These are phyloP conservation scores for Plagodis pulveraria DNA, from an alignment of 2,888 invertebrate genomes.

Conservation along the genomic window DNA sequence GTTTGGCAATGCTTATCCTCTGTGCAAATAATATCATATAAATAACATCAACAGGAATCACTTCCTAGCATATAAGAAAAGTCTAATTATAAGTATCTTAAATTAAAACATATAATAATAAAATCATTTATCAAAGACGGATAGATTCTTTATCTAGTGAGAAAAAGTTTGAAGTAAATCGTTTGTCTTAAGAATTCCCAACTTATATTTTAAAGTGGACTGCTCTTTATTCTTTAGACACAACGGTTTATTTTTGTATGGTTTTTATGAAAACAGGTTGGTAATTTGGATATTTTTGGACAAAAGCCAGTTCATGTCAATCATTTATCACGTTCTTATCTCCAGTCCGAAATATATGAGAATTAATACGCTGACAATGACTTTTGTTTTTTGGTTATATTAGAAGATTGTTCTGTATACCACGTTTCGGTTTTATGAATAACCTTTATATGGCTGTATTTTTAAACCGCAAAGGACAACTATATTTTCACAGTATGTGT, in stretches of 20 bases:
- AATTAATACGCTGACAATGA: slow-evolving; percentile 28
- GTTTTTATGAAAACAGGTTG: not conserved
- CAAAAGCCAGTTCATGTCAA: slow-evolving; percentile 43
- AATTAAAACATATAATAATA: slow-evolving; percentile 5
- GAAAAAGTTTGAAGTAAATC: slow-evolving; percentile 27
- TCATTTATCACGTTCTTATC: slow-evolving; percentile 37
- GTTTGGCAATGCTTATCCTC: too few relatives aligned
- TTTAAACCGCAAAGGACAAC: too few relatives aligned
- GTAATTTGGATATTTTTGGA: slow-evolving; percentile 34
- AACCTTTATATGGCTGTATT: too few relatives aligned
- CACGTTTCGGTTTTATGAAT: too few relatives aligned
- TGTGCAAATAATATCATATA: too few relatives aligned
- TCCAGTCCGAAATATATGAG: slow-evolving; percentile 24
- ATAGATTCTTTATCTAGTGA: slow-evolving; percentile 22
- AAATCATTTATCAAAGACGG: slow-evolving; percentile 20
- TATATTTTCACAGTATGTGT: too few relatives aligned
- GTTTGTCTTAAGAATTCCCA: slow-evolving; percentile 18
- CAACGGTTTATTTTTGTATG: slow-evolving; percentile 10
- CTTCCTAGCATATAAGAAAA: too few relatives aligned
- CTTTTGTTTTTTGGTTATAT: not conserved
- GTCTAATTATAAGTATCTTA: too few relatives aligned
- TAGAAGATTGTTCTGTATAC: too few relatives aligned
- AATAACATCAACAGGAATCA: too few relatives aligned
- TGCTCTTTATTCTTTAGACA: not conserved
- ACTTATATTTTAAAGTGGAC: slow-evolving; percentile 16